A percentile compares a stretch with the other conserved stretches of the same genome.
These are phyloP conservation scores for Haliclona indistincta DNA, from an alignment of 37 sponge, comb jelly and placozoan species.

Conservation along the genomic window DNA sequence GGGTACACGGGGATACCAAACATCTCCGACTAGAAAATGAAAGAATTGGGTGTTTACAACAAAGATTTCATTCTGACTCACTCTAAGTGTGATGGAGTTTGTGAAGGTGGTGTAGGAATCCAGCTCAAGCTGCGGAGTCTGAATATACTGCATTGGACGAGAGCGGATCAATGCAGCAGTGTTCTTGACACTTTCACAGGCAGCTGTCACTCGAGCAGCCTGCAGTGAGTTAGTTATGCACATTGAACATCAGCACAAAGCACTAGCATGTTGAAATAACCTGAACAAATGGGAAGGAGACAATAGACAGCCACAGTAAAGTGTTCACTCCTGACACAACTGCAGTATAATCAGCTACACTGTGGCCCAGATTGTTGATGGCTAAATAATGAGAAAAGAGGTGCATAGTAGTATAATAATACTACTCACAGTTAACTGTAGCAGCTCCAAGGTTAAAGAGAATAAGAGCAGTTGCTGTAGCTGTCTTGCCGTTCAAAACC, in stretches of 20 bases:
- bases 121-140: conserved; percentile 56
- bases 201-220: conserved; percentile 74
- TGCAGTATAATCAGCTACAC: not conserved
- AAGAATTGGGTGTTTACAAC: too few relatives aligned
- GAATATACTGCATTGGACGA: conserved; percentile 59
- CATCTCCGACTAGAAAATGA: conserved; percentile 61
- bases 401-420: too few relatives aligned
- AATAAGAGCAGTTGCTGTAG: conserved; percentile 58
- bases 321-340: conserved; percentile 27
- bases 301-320: conserved; percentile 46
- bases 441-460: conserved; percentile 62
- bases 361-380: not conserved
- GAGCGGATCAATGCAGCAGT: conserved; percentile 46
- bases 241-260: not conserved
- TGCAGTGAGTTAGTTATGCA: not conserved
- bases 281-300: conserved; percentile 63
- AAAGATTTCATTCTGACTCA: too few relatives aligned
- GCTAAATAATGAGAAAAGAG: too few relatives aligned
- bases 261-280: not conserved
- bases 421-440: conserved; percentile 39
- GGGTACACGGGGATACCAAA: conserved; percentile 78
- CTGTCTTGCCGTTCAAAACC: conserved; percentile 67
- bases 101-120: conserved; percentile 56
- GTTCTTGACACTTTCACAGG: conserved; percentile 28
- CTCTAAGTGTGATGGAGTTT: conserved; percentile 43